Conservation (phyloP, 2,888 invertebrate species). For the Phaonia tiefii region DNA sequence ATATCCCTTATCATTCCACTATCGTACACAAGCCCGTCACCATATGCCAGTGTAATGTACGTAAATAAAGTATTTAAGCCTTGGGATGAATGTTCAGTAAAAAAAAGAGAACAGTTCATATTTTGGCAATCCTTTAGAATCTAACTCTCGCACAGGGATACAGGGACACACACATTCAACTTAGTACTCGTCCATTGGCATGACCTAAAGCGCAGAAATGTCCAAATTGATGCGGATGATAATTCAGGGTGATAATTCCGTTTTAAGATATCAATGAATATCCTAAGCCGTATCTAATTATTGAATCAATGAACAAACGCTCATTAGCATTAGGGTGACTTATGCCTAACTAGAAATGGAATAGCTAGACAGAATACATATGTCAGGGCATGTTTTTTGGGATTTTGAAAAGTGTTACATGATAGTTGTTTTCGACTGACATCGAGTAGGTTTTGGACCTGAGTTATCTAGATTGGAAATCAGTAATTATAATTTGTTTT, state of each 20-base stretch:
- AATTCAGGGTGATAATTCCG: conserved; percentile 22
- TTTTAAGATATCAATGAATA: neutral
- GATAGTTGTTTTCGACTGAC: too few relatives aligned
- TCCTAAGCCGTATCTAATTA: neutral
- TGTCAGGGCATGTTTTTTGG: too few relatives aligned
- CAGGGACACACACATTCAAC: neutral
- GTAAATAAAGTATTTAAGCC: conserved; percentile 34
- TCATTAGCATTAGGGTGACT: neutral
- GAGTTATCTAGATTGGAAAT: too few relatives aligned
- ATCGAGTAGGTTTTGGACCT: too few relatives aligned
- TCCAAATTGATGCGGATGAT: conserved; percentile 11
- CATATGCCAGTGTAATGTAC: conserved; percentile 7
- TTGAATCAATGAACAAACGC: neutral
- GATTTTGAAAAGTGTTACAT: too few relatives aligned
- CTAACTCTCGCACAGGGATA: neutral
- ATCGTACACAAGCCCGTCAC: neutral
- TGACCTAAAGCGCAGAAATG: conserved; percentile 11
- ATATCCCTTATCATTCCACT: neutral
- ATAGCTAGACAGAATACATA: too few relatives aligned
- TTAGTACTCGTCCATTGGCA: neutral
- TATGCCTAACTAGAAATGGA: too few relatives aligned
- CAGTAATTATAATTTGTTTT: too few relatives aligned
- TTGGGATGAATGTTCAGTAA: neutral
- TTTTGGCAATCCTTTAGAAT: conserved; percentile 11
- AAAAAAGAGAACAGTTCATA: neutral